Percentiles rank a stretch among this genome's conserved stretches.
Conservation (phyloP, 2,113 vertebrate species). For the Odobenus rosmarus region DNA sequence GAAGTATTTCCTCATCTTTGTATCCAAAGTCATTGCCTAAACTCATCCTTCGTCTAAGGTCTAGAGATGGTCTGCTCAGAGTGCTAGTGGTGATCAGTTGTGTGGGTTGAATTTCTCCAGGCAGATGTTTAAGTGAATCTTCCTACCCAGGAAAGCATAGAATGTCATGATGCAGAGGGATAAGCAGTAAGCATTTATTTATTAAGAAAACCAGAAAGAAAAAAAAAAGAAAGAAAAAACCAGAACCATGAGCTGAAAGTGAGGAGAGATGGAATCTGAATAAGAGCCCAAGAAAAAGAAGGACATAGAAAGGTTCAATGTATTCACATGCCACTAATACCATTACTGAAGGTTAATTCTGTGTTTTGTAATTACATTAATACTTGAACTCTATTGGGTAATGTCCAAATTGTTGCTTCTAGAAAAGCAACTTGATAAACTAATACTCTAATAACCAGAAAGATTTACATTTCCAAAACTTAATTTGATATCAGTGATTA, state of each 20-base stretch:
- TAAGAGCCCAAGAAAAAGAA: not conserved
- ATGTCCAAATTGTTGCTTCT: not conserved
- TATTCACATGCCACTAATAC: not conserved
- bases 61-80: accelerated
- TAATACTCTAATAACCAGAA: not conserved
- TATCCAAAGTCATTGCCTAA: not conserved
- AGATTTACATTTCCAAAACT: not conserved
- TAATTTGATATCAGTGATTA: not conserved
- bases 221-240: not conserved
- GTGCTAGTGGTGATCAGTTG: not conserved
- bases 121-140: not conserved
- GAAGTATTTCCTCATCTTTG: not conserved
- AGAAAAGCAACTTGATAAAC: not conserved
- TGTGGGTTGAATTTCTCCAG: not conserved
- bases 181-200: not conserved
- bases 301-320: not conserved
- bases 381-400: not conserved
- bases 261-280: not conserved
- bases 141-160: not conserved
- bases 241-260: not conserved
- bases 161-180: not conserved
- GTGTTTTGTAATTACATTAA: not conserved
- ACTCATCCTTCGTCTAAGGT: not conserved
- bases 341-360: not conserved
- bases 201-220: not conserved